Percentiles rank a stretch among this genome's conserved stretches.
These are phyloP conservation scores for Centropristis striata DNA, from an alignment of 2,113 vertebrate genomes.

Conservation along the genomic window DNA sequence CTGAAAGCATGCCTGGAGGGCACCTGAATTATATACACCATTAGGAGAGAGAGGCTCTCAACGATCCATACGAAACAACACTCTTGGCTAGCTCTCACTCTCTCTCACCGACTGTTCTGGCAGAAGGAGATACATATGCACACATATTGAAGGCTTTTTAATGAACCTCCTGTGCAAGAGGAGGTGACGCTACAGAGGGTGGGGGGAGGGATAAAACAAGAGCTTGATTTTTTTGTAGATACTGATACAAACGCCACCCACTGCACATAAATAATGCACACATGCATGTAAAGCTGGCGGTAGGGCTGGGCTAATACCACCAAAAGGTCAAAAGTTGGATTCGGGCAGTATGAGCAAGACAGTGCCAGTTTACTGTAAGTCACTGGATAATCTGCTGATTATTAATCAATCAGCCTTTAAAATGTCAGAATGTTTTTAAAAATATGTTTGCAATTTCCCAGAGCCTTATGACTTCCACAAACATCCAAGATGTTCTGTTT, in stretches of 20 bases:
- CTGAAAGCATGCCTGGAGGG: constrained; percentile 99
- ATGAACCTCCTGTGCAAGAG: constrained; percentile 69
- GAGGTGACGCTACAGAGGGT: constrained; percentile 44
- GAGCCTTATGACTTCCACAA: neutral
- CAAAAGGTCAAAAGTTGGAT: constrained; percentile 23
- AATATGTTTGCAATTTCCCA: neutral
- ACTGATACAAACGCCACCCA: constrained; percentile 45
- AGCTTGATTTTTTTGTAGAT: constrained; percentile 47
- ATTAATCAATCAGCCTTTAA: neutral
- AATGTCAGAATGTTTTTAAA: neutral
- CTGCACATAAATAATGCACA: constrained; percentile 54
- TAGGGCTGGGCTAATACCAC: neutral
- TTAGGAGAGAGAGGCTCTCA: constrained; percentile 95
- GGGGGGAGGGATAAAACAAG: constrained; percentile 64
- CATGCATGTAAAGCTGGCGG: constrained; percentile 33
- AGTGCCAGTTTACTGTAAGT: neutral
- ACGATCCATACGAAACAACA: constrained; percentile 94
- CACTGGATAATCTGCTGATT: neutral
- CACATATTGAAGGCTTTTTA: constrained; percentile 78
- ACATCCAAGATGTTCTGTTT: neutral
- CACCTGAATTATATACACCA: constrained; percentile 99
- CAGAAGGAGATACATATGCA: constrained; percentile 81
- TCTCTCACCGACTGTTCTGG: constrained; percentile 80
- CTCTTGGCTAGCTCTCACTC: constrained; percentile 83
- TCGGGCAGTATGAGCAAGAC: neutral